Evolutionary conservation across 2,888 invertebrate species (phyloP), one percentile per base, ranked within the genome.

Genomic region (Spisula solida): DNA sequence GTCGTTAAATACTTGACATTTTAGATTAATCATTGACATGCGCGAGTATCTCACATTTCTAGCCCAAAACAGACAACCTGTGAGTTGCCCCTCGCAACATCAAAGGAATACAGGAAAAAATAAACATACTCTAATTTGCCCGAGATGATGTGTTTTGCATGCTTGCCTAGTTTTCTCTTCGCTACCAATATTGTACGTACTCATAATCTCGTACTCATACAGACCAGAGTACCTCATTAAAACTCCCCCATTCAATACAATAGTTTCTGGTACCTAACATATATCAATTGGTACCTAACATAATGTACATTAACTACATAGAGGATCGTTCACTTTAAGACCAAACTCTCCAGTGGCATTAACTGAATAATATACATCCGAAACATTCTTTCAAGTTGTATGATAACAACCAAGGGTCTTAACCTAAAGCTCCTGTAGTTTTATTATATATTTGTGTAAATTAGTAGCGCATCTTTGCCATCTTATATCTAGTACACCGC

Each of bases 111-210:
- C 47, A 60, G 18, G 60, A 66, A 75, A 81, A 86, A 86, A 86
- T 86, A 86, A 86, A 86, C 81, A 81, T 51, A 51, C 60, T 70
- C 48, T 81, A 85, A 60, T 81, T 86, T 86, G 66, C 66, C 66
- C 60, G 81, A 81, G 66, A 25, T 86, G 80, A 86, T 86, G 81
- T 81, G 51, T 86, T 86, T 86, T 86, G 86, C 86, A 86, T 48
- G 81, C 81, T 75, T 51, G 51, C 70, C 20, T 82, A 6, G 41
- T 81, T 47, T 56, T 55, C 75, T 25, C n/a, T n/a, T n/a, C 8
- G 75, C 34, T 34, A 75, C 31, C 18, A 10, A 16, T 31, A 31
- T 75, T 75, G 41, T 41, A 41, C 41, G 41, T 41, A 41, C 31
- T 34, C n/a, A n/a, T n/a, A n/a, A n/a, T n/a, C n/a, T 34, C 18